Evolutionary conservation across 2,888 invertebrate species (phyloP).

Genomic region (Coecobrya sp.): DNA sequence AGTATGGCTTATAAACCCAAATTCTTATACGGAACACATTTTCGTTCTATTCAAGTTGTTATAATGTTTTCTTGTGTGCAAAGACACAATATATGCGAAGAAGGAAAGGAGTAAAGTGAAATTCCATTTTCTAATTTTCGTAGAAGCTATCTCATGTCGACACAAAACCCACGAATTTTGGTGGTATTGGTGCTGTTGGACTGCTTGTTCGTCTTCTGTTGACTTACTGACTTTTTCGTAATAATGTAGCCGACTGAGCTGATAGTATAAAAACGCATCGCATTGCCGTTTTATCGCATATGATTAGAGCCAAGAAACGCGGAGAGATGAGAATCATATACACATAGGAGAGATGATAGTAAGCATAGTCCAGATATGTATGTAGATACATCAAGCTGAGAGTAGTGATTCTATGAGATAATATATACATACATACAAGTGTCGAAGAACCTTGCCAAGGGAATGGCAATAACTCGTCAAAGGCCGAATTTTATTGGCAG

Average conservation of each 20-base stretch:
- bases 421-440: constrained; percentile 32
- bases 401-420: not conserved
- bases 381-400: not conserved
- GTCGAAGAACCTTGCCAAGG: constrained; percentile 79
- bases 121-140: constrained; percentile 74
- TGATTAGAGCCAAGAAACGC: constrained; percentile 40
- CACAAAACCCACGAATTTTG: not conserved
- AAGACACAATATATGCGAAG: not conserved
- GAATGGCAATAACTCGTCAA: constrained; percentile 78
- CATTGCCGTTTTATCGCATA: no score
- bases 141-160: constrained; percentile 53
- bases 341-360: not conserved
- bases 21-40: constrained; percentile 7
- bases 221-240: constrained; percentile 52
- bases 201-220: not conserved
- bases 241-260: constrained; percentile 21
- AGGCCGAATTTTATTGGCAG: constrained; percentile 83
- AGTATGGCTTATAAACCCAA: constrained; percentile 61
- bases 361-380: not conserved
- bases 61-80: not conserved
- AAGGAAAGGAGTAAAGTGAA: constrained; percentile 58
- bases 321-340: not conserved
- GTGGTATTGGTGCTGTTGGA: not conserved
- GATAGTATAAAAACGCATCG: not conserved
- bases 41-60: not conserved